phyloP scores from a whole-genome alignment of 2,113 vertebrate genomes.

The Trogon surrucura region DNA sequence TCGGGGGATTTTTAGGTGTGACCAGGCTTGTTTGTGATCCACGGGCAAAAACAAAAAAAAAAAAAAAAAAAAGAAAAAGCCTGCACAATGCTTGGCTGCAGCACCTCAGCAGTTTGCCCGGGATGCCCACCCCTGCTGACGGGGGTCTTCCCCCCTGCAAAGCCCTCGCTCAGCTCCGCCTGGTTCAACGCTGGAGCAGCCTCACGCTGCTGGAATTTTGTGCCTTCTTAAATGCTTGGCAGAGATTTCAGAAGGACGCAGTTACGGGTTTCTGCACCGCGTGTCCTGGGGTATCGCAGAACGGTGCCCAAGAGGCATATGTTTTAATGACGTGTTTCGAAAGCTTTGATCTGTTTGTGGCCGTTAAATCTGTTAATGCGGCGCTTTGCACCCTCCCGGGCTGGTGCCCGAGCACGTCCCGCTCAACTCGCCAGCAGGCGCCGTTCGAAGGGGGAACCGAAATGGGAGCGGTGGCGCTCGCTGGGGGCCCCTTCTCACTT shows the following conservation, averaged over 20 bases:
- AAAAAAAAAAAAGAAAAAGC: not conserved
- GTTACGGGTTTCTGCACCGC: not conserved
- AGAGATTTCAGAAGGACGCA: not conserved
- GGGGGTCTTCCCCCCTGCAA: fast-evolving
- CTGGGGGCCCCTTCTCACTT: not conserved
- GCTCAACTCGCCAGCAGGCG: not conserved
- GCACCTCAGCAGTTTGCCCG: not conserved
- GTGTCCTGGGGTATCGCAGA: not conserved
- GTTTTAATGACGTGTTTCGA: not conserved
- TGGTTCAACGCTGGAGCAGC: not conserved
- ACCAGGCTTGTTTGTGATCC: not conserved
- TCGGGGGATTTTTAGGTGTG: not conserved
- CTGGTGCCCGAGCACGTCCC: not conserved
- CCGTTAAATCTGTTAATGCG: not conserved
- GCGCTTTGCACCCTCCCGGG: not conserved
- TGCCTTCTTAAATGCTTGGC: not conserved
- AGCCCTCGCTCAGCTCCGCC: not conserved
- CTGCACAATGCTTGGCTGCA: fast-evolving
- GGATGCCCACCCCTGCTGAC: not conserved
- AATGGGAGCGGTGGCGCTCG: fast-evolving
- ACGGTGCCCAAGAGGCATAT: fast-evolving
- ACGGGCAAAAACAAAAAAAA: not conserved
- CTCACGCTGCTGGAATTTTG: not conserved
- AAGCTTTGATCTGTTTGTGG: not conserved
- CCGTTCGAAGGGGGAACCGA: not conserved